phyloP scores from a whole-genome alignment of 2,797 vertebrate genomes.

The Peromyscus nudipes region DNA sequence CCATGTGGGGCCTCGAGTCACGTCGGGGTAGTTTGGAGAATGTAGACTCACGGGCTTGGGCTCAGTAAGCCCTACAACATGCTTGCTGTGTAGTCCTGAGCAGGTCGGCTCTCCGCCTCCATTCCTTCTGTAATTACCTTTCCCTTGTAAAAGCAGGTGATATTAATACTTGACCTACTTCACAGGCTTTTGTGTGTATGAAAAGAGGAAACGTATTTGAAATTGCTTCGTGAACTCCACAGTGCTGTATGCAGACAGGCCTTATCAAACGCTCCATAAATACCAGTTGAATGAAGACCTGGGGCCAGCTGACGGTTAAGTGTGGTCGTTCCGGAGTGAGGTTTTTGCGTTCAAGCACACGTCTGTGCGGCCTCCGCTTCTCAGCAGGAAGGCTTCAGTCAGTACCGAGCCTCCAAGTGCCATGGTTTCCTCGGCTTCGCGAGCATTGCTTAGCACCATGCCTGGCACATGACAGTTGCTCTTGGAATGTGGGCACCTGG shows the following conservation, averaged over 20 bases:
- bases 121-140: constrained; percentile 80
- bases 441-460: background rate
- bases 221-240: constrained; percentile 77
- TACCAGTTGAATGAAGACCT: constrained; percentile 69
- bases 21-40: accelerated
- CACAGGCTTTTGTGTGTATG: constrained; percentile 78
- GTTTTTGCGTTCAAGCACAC: background rate
- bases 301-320: background rate
- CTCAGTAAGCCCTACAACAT: background rate
- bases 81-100: background rate
- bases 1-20: accelerated
- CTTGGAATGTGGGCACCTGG: background rate
- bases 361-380: background rate
- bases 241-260: constrained; percentile 24
- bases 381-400: background rate
- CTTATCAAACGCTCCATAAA: constrained; percentile 70
- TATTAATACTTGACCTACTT: constrained; percentile 75
- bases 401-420: background rate
- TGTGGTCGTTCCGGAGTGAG: background rate
- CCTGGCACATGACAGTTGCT: background rate
- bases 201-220: constrained; percentile 80
- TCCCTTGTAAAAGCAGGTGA: constrained; percentile 66
- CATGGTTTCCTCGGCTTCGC: background rate
- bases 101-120: background rate
- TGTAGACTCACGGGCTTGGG: background rate